Conservation (phyloP, 2,888 invertebrate genomes). For the Ophonus ardosiacus region DNA sequence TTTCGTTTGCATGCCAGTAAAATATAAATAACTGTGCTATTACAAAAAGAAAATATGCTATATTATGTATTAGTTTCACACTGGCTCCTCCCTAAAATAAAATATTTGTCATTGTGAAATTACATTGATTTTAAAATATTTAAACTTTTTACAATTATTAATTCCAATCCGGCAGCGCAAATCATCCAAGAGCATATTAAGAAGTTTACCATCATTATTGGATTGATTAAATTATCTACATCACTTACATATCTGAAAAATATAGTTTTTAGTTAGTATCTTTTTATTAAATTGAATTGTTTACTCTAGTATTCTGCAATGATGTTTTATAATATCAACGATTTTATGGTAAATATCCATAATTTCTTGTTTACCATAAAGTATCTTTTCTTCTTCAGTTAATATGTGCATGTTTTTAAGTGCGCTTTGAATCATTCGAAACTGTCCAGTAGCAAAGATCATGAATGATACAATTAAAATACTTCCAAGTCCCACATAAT, state of each 20-base stretch:
- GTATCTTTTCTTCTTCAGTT: background rate
- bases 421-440: slow-evolving; percentile 50
- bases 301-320: slow-evolving; percentile 59
- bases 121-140: background rate
- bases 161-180: slow-evolving; percentile 75
- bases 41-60: slow-evolving; percentile 75
- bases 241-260: slow-evolving; percentile 74
- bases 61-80: slow-evolving; percentile 69
- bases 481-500: slow-evolving; percentile 40
- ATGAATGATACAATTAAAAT: slow-evolving; percentile 56
- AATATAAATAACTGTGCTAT: slow-evolving; percentile 76
- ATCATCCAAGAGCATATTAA: slow-evolving; percentile 77
- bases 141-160: slow-evolving; percentile 68
- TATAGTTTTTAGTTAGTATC: background rate
- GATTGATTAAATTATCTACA: slow-evolving; percentile 75
- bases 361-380: background rate
- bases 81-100: slow-evolving; percentile 66
- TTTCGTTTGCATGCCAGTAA: slow-evolving; percentile 77
- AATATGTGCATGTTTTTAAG: slow-evolving; percentile 30
- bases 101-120: background rate
- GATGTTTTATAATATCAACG: slow-evolving; percentile 55
- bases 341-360: slow-evolving; percentile 35
- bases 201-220: slow-evolving; percentile 77
- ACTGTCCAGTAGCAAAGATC: slow-evolving; percentile 61
- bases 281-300: background rate